Evolutionary conservation across 2,113 vertebrate genomes (phyloP), one percentile per base, ranked within the genome.

Genomic region (Cnemophilus loriae): DNA sequence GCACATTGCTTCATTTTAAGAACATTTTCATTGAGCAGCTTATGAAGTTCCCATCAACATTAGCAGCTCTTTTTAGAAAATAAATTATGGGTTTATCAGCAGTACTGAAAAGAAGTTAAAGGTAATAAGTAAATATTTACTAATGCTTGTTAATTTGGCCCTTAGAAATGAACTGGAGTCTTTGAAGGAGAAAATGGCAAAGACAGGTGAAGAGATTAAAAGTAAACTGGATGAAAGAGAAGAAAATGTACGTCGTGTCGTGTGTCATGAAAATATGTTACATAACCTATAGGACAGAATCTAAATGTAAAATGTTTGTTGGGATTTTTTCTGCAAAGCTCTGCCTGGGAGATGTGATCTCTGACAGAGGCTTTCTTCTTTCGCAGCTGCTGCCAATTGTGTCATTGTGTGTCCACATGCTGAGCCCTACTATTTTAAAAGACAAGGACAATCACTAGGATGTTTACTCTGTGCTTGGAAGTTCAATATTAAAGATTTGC

Each of bases 141-240:
- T 81, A 68, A 91, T 76, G 35, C 16, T n/a, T 73, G 22, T 79
- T 91, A 55, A 79, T 86, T 94, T 89, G 73, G 16, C 47, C 81
- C 96, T 97, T 92, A 99, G 99, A 76, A 96, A 97, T 86, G 98
- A 99, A 92, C 28, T 99, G 17, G 90, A 97, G 42, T 96, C 95
- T 59, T 52, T 98, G 80, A 98, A 96, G 95, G 95, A 96, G 92
- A 96, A 97, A 96, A 91, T 99, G 77, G 96, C 98, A 64, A 96
- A 95, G 84, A 97, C 98, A 89, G 95, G 60, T 95, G 93, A 98
- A 96, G 98, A 99, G 83, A 95, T 95, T 57, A 95, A 98, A 92
- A 98, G 50, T 65, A 95, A 98, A 96, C 96, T 98, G 96, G 98
- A 98, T 89, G 97, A 98, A 95, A 97, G 95, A 80, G 98, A 99